phyloP scores from a whole-genome alignment of 2,888 invertebrate species.

The Latrodectus hesperus region DNA sequence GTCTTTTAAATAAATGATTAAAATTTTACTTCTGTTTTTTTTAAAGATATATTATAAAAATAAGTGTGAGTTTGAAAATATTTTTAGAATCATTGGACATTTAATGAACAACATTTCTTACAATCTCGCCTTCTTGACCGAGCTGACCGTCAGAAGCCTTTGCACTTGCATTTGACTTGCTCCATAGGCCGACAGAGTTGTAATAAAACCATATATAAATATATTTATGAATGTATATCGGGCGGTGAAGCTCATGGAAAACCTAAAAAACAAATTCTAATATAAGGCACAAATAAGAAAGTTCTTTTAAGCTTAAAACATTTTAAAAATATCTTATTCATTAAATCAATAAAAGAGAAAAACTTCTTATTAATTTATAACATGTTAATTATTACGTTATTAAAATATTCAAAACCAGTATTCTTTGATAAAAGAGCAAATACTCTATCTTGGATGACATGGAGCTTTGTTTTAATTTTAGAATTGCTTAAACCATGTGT shows the following conservation, averaged over 20 bases:
- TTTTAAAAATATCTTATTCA: background rate
- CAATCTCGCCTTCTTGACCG: conserved; percentile 43
- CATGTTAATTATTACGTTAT: background rate
- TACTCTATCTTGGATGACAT: too few relatives aligned
- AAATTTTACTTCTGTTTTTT: too few relatives aligned
- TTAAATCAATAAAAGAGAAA: background rate
- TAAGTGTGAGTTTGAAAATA: too few relatives aligned
- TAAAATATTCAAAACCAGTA: too few relatives aligned
- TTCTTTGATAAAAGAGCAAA: too few relatives aligned
- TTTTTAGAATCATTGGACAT: too few relatives aligned
- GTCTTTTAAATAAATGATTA: too few relatives aligned
- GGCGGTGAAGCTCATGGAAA: conserved; percentile 85
- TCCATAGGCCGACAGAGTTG: conserved; percentile 84
- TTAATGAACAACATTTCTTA: conserved; percentile 11
- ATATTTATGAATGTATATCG: conserved; percentile 89
- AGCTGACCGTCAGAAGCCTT: conserved; percentile 76
- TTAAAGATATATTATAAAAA: too few relatives aligned
- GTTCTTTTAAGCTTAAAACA: background rate
- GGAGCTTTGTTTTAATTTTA: too few relatives aligned
- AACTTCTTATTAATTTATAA: background rate
- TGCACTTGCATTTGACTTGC: conserved; percentile 88
- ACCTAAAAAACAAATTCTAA: conserved; percentile 77
- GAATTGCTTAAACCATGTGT: too few relatives aligned
- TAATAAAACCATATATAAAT: conserved; percentile 86
- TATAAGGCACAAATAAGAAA: too few relatives aligned